phyloP scores from a whole-genome alignment of 2,888 invertebrate species.

The Blastobasis adustella region DNA sequence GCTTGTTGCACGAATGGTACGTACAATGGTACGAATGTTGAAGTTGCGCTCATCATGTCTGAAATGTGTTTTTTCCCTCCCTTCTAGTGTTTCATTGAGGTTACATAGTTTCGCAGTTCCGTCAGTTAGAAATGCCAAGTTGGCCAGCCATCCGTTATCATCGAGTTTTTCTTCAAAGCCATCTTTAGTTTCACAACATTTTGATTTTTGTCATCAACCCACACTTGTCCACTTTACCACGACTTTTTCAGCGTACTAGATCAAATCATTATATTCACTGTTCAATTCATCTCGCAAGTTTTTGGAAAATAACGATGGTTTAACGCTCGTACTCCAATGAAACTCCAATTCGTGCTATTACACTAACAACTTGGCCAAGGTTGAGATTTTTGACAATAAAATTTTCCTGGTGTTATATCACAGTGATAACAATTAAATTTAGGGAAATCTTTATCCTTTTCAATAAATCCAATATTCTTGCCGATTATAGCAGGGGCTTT shows the following conservation, averaged over 20 bases:
- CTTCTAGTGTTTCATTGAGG: constrained; percentile 2
- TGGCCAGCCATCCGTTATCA: constrained; percentile 4
- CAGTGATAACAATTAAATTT: constrained; percentile 6
- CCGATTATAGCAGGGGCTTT: constrained; percentile 8
- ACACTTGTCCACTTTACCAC: constrained; percentile 4
- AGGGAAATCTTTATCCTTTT: constrained; percentile 1
- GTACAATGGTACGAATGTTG: too few relatives aligned
- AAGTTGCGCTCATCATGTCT: constrained; percentile 7
- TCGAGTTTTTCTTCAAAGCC: constrained; percentile 4
- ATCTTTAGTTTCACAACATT: constrained; percentile 5
- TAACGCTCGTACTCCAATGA: constrained; percentile 2
- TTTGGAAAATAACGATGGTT: constrained; percentile 4
- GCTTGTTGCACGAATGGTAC: too few relatives aligned
- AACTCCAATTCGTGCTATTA: constrained; percentile 3
- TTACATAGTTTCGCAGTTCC: constrained; percentile 4
- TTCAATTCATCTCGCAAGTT: not conserved
- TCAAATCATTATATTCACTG: constrained; percentile 3
- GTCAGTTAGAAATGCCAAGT: constrained; percentile 5
- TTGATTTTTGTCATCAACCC: constrained; percentile 7
- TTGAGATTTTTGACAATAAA: constrained; percentile 4
- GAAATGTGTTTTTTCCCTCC: constrained; percentile 6
- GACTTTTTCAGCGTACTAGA: constrained; percentile 4
- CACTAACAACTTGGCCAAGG: constrained; percentile 2
- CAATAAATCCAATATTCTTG: constrained; percentile 4
- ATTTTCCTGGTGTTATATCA: constrained; percentile 3